phyloP scores from a whole-genome alignment of 2,888 invertebrate genomes.

The Eristalis arbustorum region DNA sequence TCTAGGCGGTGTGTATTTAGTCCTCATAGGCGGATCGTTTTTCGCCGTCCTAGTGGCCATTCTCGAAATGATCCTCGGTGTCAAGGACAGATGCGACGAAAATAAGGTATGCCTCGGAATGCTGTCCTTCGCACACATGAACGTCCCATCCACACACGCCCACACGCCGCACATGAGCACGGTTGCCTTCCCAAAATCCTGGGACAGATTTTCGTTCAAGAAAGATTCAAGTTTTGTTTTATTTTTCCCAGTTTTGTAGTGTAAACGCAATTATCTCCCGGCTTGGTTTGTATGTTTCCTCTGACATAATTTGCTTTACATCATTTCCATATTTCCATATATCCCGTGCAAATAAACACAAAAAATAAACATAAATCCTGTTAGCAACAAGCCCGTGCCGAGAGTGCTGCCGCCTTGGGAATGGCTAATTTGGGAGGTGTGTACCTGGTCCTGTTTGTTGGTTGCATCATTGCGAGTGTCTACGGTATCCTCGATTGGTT shows the following conservation, averaged over 20 bases:
- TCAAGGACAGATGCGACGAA: conserved; percentile 77
- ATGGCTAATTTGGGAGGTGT: conserved; percentile 86
- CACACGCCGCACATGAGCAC: background rate
- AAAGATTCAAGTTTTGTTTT: background rate
- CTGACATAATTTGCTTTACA: conserved; percentile 39
- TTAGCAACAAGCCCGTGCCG: conserved; percentile 74
- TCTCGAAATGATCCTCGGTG: conserved; percentile 77
- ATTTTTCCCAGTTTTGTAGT: background rate
- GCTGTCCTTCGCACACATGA: conserved; percentile 29
- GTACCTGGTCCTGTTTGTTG: conserved; percentile 83
- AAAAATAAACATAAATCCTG: conserved; percentile 17
- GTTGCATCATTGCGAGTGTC: conserved; percentile 78
- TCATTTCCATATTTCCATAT: conserved; percentile 57
- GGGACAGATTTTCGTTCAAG: background rate
- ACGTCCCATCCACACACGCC: background rate
- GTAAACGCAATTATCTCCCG: background rate
- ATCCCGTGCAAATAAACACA: background rate
- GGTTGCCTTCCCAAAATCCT: background rate
- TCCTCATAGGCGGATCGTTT: conserved; percentile 81
- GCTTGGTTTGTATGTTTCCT: conserved; percentile 40
- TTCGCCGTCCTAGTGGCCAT: conserved; percentile 78
- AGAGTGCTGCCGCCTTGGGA: conserved; percentile 81
- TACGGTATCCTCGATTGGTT: conserved; percentile 78
- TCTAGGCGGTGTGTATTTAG: conserved; percentile 85
- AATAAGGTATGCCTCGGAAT: conserved; percentile 75